A percentile compares a stretch with the other conserved stretches of the same genome.
Conservation (phyloP, 2,113 vertebrate genomes). For the Saccopteryx leptura region DNA sequence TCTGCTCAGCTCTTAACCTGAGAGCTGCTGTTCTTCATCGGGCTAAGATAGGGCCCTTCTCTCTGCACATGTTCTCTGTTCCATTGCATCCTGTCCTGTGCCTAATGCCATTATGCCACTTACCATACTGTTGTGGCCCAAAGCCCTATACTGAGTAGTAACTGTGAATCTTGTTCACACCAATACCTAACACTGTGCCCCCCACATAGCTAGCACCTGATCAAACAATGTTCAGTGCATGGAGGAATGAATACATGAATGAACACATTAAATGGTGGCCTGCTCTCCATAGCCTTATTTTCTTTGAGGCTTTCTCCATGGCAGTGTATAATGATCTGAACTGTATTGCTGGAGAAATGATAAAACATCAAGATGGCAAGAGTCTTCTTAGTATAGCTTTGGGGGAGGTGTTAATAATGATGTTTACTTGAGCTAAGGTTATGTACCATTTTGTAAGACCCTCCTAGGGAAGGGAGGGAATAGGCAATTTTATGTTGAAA, state of each 20-base stretch:
- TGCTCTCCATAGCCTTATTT: neutral
- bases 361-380: neutral
- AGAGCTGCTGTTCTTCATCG: neutral
- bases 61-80: neutral
- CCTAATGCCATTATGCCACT: neutral
- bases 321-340: neutral
- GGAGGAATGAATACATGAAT: neutral
- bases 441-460: neutral
- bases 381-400: neutral
- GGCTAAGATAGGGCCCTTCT: neutral
- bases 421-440: neutral
- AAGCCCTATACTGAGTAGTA: neutral
- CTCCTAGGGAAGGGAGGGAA: neutral
- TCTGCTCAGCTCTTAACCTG: neutral
- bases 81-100: neutral
- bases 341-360: conserved; percentile 26
- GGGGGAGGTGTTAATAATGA: neutral
- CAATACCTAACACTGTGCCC: neutral
- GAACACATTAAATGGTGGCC: neutral
- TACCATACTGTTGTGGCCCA: neutral
- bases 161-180: neutral
- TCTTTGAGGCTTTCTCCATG: neutral
- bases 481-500: neutral
- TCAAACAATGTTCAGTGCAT: neutral
- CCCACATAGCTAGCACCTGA: neutral